phyloP scores from a whole-genome alignment of 2,113 vertebrate species.

The Sinocyclocheilus anshuiensis region DNA sequence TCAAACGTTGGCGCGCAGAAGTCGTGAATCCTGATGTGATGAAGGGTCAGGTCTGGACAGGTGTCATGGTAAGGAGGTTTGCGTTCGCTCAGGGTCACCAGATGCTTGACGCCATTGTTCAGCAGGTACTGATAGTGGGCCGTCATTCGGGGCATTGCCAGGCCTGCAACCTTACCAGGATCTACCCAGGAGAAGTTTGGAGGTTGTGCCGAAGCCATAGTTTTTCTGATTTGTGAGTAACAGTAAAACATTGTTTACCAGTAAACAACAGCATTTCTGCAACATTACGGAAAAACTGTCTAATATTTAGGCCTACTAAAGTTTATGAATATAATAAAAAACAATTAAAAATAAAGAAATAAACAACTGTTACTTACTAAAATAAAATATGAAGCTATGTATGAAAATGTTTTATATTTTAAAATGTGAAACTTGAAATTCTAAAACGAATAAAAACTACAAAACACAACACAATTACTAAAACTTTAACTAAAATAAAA shows the following conservation, averaged over 20 bases:
- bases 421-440: too few species aligned
- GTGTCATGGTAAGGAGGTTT: constrained; percentile 81
- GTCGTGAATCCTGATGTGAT: constrained; percentile 85
- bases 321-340: neutral
- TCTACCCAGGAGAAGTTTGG: constrained; percentile 94
- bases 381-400: neutral
- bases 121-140: constrained; percentile 86
- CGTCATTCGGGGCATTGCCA: constrained; percentile 83
- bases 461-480: too few species aligned
- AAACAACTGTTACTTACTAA: neutral
- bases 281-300: neutral
- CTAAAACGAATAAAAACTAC: too few species aligned
- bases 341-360: neutral
- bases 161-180: constrained; percentile 79
- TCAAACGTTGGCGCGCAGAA: constrained; percentile 81
- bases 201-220: constrained; percentile 76
- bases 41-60: constrained; percentile 80
- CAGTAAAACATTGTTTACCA: neutral
- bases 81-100: constrained; percentile 85
- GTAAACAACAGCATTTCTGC: neutral
- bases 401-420: too few species aligned
- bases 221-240: neutral
- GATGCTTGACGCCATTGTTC: constrained; percentile 82
- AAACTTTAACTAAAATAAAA: too few species aligned
- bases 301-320: neutral